phyloP scores from a whole-genome alignment of 1,140 invertebrate species.

The Patella vulgata region DNA sequence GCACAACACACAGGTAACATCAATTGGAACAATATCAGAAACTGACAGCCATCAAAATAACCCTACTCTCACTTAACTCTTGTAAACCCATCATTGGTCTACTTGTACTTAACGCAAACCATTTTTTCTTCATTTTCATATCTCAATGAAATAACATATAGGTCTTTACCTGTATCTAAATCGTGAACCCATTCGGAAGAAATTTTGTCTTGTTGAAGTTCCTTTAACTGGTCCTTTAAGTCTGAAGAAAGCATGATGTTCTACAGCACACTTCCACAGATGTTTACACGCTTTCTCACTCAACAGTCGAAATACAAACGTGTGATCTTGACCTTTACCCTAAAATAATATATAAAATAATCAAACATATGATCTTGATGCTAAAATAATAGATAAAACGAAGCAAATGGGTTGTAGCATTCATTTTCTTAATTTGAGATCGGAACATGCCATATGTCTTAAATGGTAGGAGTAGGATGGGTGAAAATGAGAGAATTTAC shows the following conservation, averaged over 20 bases:
- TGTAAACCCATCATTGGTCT: too few species aligned
- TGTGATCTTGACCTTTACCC: constrained; percentile 65
- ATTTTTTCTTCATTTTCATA: too few species aligned
- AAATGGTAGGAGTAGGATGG: background rate
- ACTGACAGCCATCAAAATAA: too few species aligned
- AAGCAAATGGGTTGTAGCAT: too few species aligned
- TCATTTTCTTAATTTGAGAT: too few species aligned
- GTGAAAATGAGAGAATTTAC: too few species aligned
- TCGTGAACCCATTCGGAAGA: constrained; percentile 95
- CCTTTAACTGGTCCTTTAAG: constrained; percentile 88
- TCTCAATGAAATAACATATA: too few species aligned
- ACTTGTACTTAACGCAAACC: too few species aligned
- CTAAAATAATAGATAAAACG: too few species aligned
- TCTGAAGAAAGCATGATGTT: constrained; percentile 98
- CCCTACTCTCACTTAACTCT: too few species aligned
- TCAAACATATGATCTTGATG: constrained; percentile 7
- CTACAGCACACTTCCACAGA: constrained; percentile 97
- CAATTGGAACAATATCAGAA: too few species aligned
- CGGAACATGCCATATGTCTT: background rate
- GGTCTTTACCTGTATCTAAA: constrained; percentile 89
- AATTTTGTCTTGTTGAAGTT: constrained; percentile 89
- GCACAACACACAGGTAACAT: too few species aligned
- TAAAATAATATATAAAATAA: constrained; percentile 31
- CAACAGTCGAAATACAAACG: constrained; percentile 77
- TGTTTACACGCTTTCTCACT: constrained; percentile 98